phyloP scores from a whole-genome alignment of 2,113 vertebrate species.

The Proteles cristata region DNA sequence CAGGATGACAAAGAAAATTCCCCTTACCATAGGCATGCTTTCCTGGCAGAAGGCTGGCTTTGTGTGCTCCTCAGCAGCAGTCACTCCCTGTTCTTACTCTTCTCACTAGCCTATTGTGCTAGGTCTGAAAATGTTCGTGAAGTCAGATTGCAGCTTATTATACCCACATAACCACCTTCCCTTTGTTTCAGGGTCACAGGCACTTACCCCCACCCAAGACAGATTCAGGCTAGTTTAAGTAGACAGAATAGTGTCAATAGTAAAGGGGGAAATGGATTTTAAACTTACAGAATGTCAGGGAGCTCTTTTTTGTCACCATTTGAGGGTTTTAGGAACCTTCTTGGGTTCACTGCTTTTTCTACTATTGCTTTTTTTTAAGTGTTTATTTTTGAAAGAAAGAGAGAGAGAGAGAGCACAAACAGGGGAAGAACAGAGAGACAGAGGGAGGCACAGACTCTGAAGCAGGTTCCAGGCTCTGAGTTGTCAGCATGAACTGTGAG shows the following conservation, averaged over 20 bases:
- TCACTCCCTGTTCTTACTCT: not conserved
- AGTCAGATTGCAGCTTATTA: not conserved
- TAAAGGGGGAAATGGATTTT: not conserved
- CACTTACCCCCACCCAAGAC: not conserved
- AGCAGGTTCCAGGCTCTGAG: too few relatives aligned
- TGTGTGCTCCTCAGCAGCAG: not conserved
- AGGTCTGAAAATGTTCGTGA: not conserved
- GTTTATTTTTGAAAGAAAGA: too few relatives aligned
- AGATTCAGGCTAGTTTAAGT: not conserved
- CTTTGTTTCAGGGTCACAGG: not conserved
- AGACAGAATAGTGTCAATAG: not conserved
- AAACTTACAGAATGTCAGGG: not conserved
- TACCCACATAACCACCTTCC: not conserved
- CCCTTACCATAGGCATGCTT: not conserved
- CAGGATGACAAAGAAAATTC: not conserved
- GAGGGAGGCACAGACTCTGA: too few relatives aligned
- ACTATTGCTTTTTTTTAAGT: not conserved
- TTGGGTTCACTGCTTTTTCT: not conserved
- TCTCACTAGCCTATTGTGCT: not conserved
- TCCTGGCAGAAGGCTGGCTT: not conserved
- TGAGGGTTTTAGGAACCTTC: not conserved
- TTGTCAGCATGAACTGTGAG: too few relatives aligned
- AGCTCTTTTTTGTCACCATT: not conserved
- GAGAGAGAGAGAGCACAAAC: too few relatives aligned
- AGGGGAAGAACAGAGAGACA: too few relatives aligned